Evolutionary conservation across 2,113 vertebrate species (phyloP).

Genomic region (Pongo abelii): DNA sequence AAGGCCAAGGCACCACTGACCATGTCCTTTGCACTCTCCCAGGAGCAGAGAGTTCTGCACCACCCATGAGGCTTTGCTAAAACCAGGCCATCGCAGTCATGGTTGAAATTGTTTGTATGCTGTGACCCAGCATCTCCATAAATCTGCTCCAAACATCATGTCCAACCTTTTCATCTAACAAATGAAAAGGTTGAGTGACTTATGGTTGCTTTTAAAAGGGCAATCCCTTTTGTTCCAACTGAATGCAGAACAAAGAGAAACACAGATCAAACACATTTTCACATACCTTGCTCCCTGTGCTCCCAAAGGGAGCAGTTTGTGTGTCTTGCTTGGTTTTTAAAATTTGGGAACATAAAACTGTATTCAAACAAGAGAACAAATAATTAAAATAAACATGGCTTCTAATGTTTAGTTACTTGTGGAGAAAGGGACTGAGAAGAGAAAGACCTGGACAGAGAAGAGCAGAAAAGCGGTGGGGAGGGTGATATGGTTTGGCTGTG

Average conservation of each 20-base stretch:
- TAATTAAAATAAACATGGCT: fast-evolving
- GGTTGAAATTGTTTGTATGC: fast-evolving
- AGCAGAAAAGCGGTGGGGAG: neutral
- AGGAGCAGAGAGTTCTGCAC: neutral
- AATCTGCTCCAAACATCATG: neutral
- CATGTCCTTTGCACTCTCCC: too few species aligned
- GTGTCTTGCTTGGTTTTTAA: neutral
- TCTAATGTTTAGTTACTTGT: fast-evolving
- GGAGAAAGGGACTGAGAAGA: neutral
- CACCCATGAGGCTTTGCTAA: too few species aligned
- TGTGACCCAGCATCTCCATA: fast-evolving
- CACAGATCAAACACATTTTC: fast-evolving
- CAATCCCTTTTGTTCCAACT: neutral
- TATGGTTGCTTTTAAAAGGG: neutral
- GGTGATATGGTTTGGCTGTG: too few species aligned
- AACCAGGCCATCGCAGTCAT: neutral
- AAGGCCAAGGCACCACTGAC: neutral
- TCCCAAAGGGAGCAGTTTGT: neutral
- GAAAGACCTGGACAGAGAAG: neutral
- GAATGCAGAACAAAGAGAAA: fast-evolving
- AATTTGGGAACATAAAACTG: neutral
- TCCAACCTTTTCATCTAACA: neutral
- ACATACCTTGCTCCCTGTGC: fast-evolving
- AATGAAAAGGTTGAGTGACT: fast-evolving
- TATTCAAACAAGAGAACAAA: neutral